Evolutionary conservation across 1,140 invertebrate genomes (phyloP).

Genomic region (Bombus haemorrhoidalis): DNA sequence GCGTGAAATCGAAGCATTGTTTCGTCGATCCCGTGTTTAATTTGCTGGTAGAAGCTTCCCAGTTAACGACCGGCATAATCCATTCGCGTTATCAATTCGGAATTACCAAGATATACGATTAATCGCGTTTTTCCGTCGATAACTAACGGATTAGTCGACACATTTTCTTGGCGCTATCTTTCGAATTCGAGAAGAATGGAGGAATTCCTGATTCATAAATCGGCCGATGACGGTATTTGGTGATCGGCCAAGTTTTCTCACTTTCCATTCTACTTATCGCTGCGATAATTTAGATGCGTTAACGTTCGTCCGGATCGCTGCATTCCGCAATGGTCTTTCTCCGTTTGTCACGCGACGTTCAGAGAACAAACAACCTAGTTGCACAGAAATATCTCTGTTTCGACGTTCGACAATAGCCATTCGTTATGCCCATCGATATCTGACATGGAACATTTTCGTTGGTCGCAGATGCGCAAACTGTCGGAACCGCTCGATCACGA

Average conservation of each 20-base stretch:
- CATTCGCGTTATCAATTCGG: background rate
- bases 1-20: constrained; percentile 15
- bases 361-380: background rate
- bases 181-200: background rate
- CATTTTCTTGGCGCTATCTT: background rate
- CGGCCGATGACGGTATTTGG: constrained; percentile 3
- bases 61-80: background rate
- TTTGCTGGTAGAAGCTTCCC: background rate
- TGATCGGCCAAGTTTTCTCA: constrained; percentile 11
- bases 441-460: background rate
- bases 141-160: no score
- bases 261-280: constrained; percentile 9
- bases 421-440: background rate
- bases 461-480: background rate
- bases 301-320: background rate
- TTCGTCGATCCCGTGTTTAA: constrained; percentile 30
- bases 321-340: background rate
- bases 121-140: background rate
- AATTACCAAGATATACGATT: background rate
- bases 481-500: no score
- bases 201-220: background rate
- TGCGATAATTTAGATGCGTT: constrained; percentile 7
- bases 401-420: background rate
- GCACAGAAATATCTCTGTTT: background rate
- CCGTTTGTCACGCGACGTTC: constrained; percentile 3